Evolutionary conservation across 2,888 invertebrate species (phyloP), one percentile per base, ranked within the genome.

Genomic region (Pammene aurita): DNA sequence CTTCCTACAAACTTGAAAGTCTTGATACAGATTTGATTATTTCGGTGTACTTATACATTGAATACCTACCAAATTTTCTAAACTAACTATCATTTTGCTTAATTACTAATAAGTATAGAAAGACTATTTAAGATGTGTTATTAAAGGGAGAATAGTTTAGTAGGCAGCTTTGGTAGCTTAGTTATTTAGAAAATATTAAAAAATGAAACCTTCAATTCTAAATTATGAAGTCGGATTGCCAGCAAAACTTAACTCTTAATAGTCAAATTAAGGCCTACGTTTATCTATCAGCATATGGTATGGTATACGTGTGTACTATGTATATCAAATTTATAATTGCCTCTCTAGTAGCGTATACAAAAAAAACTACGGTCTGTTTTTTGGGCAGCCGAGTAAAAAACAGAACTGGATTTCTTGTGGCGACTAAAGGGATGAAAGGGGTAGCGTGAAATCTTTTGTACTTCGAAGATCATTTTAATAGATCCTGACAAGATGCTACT

Each of bases 381-480:
- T 54, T 54, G 13, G 26, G 34, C n/a, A 35, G n/a, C 7, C 34
- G 2, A n/a, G 34, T 41, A 52, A 66, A 66, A 57, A 18, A 11
- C 34, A 34, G 14, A 58, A 52, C 50, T 42, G 34, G 44, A 54
- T 63, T 67, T 44, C 26, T 58, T 57, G 16, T 79, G 75, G 74
- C 71, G 68, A 63, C 75, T 70, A 62, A 77, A 80, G 84, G 84
- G 82, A 78, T 82, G 81, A 76, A 84, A 81, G 76, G 79, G 81
- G 82, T 81, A 78, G 83, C 84, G 83, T 86, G 80, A 84, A 85
- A 84, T 80, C 71, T 68, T 63, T 60, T 65, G 64, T 69, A 52
- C 13, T 56, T 60, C 48, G 18, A 68, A 71, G 66, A 71, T 68
- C 50, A 42, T 34, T 48, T 34, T 57, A 63, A 57, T 70, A 71